Conservation (phyloP, 2,797 vertebrate species). For the Xenops minutus region DNA sequence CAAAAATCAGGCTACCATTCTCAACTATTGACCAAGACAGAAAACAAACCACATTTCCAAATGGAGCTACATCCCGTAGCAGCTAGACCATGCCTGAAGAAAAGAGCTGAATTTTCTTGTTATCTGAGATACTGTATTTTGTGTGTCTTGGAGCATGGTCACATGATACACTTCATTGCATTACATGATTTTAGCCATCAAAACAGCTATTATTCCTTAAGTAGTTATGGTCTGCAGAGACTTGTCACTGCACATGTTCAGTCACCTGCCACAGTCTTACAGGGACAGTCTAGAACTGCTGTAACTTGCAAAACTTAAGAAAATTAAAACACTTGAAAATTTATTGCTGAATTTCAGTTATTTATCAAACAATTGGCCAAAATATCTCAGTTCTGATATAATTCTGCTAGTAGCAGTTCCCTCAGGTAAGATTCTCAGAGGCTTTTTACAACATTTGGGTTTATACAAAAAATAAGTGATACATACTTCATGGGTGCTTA, state of each 20-base stretch:
- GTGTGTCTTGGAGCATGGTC: background rate
- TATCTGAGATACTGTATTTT: background rate
- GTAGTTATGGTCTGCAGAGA: background rate
- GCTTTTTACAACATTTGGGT: background rate
- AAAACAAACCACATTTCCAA: background rate
- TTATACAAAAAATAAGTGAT: background rate
- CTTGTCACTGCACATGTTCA: background rate
- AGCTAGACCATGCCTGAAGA: background rate
- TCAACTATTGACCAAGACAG: background rate
- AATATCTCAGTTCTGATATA: background rate
- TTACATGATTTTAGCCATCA: background rate
- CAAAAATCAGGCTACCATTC: background rate
- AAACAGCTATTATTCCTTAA: background rate
- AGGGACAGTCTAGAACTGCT: background rate
- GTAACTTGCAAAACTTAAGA: background rate
- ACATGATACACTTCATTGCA: background rate
- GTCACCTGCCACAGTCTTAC: background rate
- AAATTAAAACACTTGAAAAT: background rate
- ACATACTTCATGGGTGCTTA: background rate
- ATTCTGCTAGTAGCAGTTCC: background rate
- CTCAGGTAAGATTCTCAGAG: background rate
- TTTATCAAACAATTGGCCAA: background rate
- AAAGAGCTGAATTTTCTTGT: background rate
- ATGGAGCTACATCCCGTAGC: background rate
- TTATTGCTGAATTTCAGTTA: background rate